phyloP scores from a whole-genome alignment of 2,888 invertebrate species.

The Exocentrus adspersus region DNA sequence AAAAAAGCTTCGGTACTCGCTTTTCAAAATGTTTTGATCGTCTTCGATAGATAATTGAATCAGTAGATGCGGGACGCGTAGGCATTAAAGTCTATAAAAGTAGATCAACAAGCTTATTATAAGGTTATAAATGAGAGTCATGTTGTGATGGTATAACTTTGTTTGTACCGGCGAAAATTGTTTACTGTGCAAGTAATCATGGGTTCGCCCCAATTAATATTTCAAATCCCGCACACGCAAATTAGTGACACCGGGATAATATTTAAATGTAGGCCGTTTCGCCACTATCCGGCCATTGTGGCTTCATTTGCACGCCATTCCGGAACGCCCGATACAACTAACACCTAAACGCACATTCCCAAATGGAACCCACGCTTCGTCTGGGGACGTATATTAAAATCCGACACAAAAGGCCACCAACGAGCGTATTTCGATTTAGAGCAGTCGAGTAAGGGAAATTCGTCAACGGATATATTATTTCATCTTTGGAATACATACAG shows the following conservation, averaged over 20 bases:
- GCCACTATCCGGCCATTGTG: not conserved
- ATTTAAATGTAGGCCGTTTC: not conserved
- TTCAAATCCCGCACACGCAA: not conserved
- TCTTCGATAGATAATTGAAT: not conserved
- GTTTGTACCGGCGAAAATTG: no score
- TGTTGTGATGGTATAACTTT: no score
- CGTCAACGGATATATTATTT: not conserved
- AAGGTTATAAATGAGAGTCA: no score
- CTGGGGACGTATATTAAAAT: not conserved
- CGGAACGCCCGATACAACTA: not conserved
- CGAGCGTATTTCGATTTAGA: not conserved
- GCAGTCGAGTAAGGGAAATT: not conserved
- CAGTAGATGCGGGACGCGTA: not conserved
- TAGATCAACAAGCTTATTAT: no score
- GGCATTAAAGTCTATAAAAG: not conserved
- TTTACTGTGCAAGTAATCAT: not conserved
- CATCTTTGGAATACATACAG: no score
- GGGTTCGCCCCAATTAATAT: not conserved
- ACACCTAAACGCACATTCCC: not conserved
- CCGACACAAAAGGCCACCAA: not conserved
- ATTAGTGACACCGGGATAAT: not conserved
- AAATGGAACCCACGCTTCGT: not conserved
- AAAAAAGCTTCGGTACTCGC: not conserved
- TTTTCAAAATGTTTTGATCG: not conserved
- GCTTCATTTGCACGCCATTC: not conserved